Evolutionary conservation across 2,888 invertebrate species (phyloP), one percentile per base, ranked within the genome.

Genomic region (Philaethria dido): DNA sequence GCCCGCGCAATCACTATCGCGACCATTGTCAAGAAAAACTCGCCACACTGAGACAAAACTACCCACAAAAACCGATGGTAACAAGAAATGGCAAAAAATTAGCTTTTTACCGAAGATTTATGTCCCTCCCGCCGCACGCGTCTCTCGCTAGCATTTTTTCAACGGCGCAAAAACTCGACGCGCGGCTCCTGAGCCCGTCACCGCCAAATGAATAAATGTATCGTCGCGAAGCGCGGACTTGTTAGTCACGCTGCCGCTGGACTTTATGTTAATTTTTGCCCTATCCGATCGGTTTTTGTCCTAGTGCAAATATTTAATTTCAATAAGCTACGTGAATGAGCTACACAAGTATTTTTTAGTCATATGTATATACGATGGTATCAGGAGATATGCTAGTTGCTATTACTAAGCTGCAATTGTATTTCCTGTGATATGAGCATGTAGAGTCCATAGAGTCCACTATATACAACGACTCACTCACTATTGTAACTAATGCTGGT

Each of bases 11-110:
- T 77, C 77, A 74, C 78, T 63, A 67, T 62, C 72, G 71, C 76
- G 77, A 82, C 87, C 84, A 86, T 87, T 87, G 88, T 88, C 66
- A 62, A 42, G 74, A 86, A 85, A 87, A 86, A 85, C 84, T 66
- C 77, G 80, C 73, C 76, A 75, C 76, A 77, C 81, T 81, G 78
- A 82, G 83, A 82, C 84, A 79, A 77, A 82, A 75, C 52, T 52
- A 69, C 73, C 75, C 65, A 80, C 88, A 90, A 91, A 92, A 91
- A 88, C 70, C 85, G 85, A 88, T 87, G 82, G 87, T 83, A 87
- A 91, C 88, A 87, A 90, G 88, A 89, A 88, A 82, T 80, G 73
- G 81, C 85, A 89, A 88, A 91, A 91, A 91, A 78, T 73, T 75
- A 77, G 82, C 84, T 92, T 92, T 91, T 92, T 90, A 80, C 80